Evolutionary conservation across 1,140 invertebrate species (phyloP).

Genomic region (Drosophila murphyi): DNA sequence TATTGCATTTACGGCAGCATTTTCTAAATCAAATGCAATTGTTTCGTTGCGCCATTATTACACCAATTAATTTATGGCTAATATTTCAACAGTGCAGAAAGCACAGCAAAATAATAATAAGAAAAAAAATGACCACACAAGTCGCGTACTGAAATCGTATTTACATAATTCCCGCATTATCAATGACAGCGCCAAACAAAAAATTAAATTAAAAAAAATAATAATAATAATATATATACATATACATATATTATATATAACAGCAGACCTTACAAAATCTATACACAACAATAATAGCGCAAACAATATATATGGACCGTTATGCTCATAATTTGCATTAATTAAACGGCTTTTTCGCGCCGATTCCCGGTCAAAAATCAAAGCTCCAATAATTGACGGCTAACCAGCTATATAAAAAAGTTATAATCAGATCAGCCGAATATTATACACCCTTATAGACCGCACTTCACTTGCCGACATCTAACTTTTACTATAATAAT

Average conservation of each 20-base stretch:
- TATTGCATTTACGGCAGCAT: slow-evolving; percentile 40
- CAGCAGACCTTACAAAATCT: slow-evolving; percentile 31
- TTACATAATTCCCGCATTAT: slow-evolving; percentile 81
- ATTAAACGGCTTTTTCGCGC: slow-evolving; percentile 68
- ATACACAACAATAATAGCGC: slow-evolving; percentile 28
- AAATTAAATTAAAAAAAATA: neutral
- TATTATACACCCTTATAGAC: too few relatives aligned
- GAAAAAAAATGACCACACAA: slow-evolving; percentile 12
- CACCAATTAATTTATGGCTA: slow-evolving; percentile 64
- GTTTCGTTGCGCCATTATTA: slow-evolving; percentile 66
- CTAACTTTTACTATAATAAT: too few relatives aligned
- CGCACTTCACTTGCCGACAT: too few relatives aligned
- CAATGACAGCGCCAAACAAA: slow-evolving; percentile 60
- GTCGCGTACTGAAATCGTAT: slow-evolving; percentile 55
- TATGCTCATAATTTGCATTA: slow-evolving; percentile 75
- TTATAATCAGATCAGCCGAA: too few relatives aligned
- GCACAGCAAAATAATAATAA: slow-evolving; percentile 15
- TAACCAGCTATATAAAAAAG: neutral
- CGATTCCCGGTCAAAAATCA: slow-evolving; percentile 36
- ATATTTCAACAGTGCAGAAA: slow-evolving; percentile 49
- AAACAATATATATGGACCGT: slow-evolving; percentile 52
- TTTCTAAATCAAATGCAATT: slow-evolving; percentile 79
- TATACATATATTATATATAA: neutral
- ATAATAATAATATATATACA: neutral
- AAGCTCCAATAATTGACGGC: slow-evolving; percentile 52